Evolutionary conservation across 2,888 invertebrate species (phyloP), one percentile per base, ranked within the genome.

Genomic region (Sicus ferrugineus): DNA sequence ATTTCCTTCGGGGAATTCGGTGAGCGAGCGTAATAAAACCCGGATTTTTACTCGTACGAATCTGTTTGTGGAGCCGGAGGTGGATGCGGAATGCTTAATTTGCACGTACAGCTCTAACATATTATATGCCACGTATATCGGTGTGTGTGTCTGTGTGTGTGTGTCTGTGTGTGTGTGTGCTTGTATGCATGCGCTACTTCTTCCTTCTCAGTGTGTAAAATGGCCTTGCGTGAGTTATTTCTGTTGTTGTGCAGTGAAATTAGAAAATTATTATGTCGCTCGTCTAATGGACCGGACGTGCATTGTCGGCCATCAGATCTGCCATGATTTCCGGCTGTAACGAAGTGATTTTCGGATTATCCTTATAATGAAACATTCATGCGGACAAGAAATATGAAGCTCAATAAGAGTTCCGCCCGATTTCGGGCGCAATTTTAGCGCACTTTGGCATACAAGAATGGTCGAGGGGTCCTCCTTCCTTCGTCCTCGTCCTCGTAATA

Each of bases 11-110:
- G 38, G 42, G 62, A 62, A 54, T 52, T 31, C 38, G n/a, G n/a
- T 50, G 48, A 56, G 26, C n/a, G 52, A 58, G 46, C 69, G 62
- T 42, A 31, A 65, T 65, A 59, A 52, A 65, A 69, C 65, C 69
- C 21, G n/a, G 69, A 65, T 69, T 69, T 69, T 69, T 63, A 69
- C 64, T 64, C 23, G 58, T 56, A 54, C n/a, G n/a, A n/a, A n/a
- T n/a, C n/a, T 58, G 46, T 62, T 48, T 69, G 59, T 30, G 61
- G 52, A 28, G 46, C 19, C 48, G 59, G 65, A 69, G 30, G 52
- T 61, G 52, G 61, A 65, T 59, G 31, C 21, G 59, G 65, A 65
- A 69, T 69, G 46, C 31, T 66, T 50, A 48, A 69, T 66, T 50
- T 69, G 28, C 7, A 26, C 54, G n/a, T n/a, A n/a, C n/a, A n/a